Evolutionary conservation across 64 coral and sea anemone species (phyloP), one percentile per base, ranked within the genome.

Genomic region (Catalaphyllia jardinei): DNA sequence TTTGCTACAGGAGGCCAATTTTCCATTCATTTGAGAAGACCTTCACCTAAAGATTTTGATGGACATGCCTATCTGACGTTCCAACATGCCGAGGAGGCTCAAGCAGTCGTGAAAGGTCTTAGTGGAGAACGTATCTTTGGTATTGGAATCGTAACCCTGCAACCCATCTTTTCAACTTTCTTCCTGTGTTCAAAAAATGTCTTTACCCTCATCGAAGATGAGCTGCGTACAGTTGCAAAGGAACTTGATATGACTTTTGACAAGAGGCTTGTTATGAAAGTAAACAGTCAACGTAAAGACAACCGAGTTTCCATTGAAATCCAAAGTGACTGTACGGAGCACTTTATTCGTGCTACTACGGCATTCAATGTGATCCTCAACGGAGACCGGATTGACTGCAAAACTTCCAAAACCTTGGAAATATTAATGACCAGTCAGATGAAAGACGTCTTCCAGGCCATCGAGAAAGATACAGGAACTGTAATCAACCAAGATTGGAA

Each of bases 361-460:
- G 60, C 29, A 15, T 8, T 92, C 24, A 87, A 54, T 9, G 28
- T 57, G 9, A 76, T 60, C 60, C 20, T 92, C 19, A 84, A 79
- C 8, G 90, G 90, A 1, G 90, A 92, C 22, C 35, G 67, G 42
- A 79, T 87, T 16, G 90, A 92, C 59, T 92, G 89, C 28, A 76
- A 60, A 24, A 76, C 60, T 14, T 20, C 79, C 12, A 75, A 87
- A 29, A 14, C 33, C 28, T 20, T 62, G 33, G 29, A 62, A 74
- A 62, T 63, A 49, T 79, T 91, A 1, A 57, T 91, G 19, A 73
- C 79, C 1, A 85, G 62, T 15, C 22, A 33, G 17, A 79, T 52
- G 10, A 91, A 80, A 83, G 79, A 91, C 10, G 54, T 64, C 60
- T 54, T 91, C 16, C 60, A 19, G 25, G 25, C 78, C n/a, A 91